Evolutionary conservation across 2,113 vertebrate genomes (phyloP), one percentile per base, ranked within the genome.

Genomic region (Osmerus mordax): DNA sequence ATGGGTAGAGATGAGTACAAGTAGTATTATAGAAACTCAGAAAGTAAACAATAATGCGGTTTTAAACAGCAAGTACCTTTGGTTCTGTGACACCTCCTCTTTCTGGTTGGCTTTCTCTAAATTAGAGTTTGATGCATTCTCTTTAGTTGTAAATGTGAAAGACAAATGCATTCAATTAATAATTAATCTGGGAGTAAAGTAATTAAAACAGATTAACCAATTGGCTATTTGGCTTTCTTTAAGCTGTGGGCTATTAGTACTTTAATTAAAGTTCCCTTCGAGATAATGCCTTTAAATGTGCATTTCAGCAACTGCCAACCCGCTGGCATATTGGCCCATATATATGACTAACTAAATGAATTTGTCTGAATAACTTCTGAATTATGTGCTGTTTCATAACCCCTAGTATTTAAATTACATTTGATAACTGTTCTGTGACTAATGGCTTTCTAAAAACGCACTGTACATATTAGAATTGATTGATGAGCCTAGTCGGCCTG

Each of bases 191-290:
- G 32, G 74, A 75, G 69, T 83, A 68, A 77, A 69, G 56, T 77
- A 73, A 78, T 83, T 83, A 74, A 73, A 81, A 73, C 69, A 72
- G 78, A 81, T 81, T 71, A 78, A 70, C 55, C 75, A 66, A 73
- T 82, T 71, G 75, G 55, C 78, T 69, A 56, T 81, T 69, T 78
- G 75, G 71, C 64, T 72, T 74, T 71, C 62, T 67, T 74, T 75
- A 69, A 75, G 74, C 78, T 77, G 65, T 67, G 61, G 72, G 79
- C 70, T 53, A 77, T 82, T 80, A 73, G 75, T 79, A 70, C 65
- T 73, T 85, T 87, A 87, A 87, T 87, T 84, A 81, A 82, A 82
- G 77, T 78, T 83, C 68, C 73, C 76, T 75, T 62, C 69, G 51
- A 77, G 79, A 87, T 83, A 77, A 65, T 65, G 32, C 29, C n/a